These are phyloP conservation scores for Zaprionus africanus DNA, from an alignment of 1,140 invertebrate species.

Conservation along the genomic window DNA sequence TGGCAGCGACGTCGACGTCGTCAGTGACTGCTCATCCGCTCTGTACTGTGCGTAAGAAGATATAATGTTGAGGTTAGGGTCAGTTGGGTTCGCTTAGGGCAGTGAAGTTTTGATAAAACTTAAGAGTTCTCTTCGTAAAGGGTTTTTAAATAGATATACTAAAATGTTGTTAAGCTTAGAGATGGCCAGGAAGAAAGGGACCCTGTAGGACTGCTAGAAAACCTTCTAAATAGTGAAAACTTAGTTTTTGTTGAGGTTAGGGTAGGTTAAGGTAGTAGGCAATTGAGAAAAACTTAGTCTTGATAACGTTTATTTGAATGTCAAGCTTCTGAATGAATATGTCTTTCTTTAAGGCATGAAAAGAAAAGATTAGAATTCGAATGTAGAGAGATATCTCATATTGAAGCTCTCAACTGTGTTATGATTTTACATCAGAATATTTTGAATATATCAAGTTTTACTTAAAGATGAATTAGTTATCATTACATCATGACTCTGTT, in stretches of 20 bases:
- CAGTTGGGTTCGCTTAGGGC: background rate
- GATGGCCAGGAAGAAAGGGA: too few species aligned
- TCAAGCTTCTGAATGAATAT: background rate
- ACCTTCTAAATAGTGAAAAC: too few species aligned
- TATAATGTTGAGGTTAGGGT: conserved; percentile 4
- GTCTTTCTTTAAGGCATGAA: background rate
- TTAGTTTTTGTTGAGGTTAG: too few species aligned
- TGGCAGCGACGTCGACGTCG: conserved; percentile 23
- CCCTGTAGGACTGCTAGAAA: too few species aligned
- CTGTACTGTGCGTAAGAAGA: conserved; percentile 6
- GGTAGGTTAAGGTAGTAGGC: background rate
- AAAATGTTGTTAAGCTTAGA: background rate
- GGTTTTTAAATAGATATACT: background rate
- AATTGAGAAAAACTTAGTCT: background rate
- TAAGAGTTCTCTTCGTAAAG: background rate
- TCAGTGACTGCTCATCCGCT: conserved; percentile 65
- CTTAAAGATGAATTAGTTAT: too few species aligned
- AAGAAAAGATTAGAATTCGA: too few species aligned
- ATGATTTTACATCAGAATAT: too few species aligned
- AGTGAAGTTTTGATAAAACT: background rate
- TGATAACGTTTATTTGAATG: background rate
- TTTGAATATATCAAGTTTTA: too few species aligned
- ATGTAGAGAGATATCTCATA: too few species aligned
- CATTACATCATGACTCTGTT: too few species aligned
- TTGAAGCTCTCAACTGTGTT: too few species aligned